phyloP scores from a whole-genome alignment of 2,113 vertebrate species.

The Chauna torquata region DNA sequence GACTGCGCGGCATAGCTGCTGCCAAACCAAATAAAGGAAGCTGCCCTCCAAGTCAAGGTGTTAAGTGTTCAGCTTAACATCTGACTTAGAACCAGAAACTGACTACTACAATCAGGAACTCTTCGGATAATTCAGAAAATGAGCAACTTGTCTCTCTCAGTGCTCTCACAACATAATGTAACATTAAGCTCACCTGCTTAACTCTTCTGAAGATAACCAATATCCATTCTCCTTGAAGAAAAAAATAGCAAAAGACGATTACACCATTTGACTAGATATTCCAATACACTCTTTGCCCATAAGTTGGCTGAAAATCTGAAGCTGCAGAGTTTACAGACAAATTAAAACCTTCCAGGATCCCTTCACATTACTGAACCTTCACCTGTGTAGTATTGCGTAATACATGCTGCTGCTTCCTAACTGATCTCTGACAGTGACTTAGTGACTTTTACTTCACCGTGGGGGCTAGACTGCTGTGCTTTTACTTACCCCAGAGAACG shows the following conservation, averaged over 20 bases:
- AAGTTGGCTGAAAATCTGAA: background rate
- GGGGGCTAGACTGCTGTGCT: background rate
- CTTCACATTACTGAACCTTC: background rate
- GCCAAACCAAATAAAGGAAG: fast-evolving
- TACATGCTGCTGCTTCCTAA: background rate
- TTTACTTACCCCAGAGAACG: background rate
- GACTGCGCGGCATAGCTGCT: fast-evolving
- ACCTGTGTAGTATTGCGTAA: background rate
- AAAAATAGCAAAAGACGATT: no score
- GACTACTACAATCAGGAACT: background rate
- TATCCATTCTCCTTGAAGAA: background rate
- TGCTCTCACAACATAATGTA: no score
- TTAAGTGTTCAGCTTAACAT: fast-evolving
- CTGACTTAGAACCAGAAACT: fast-evolving
- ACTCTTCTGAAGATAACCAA: background rate
- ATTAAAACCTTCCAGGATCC: background rate
- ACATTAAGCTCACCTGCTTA: background rate
- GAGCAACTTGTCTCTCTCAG: background rate
- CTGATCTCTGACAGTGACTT: background rate
- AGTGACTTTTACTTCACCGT: no score
- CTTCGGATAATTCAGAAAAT: background rate
- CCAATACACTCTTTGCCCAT: background rate
- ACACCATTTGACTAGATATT: background rate
- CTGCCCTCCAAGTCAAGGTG: fast-evolving
- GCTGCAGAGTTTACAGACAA: background rate